phyloP scores from a whole-genome alignment of 2,113 vertebrate genomes.

The Alligator sinensis region DNA sequence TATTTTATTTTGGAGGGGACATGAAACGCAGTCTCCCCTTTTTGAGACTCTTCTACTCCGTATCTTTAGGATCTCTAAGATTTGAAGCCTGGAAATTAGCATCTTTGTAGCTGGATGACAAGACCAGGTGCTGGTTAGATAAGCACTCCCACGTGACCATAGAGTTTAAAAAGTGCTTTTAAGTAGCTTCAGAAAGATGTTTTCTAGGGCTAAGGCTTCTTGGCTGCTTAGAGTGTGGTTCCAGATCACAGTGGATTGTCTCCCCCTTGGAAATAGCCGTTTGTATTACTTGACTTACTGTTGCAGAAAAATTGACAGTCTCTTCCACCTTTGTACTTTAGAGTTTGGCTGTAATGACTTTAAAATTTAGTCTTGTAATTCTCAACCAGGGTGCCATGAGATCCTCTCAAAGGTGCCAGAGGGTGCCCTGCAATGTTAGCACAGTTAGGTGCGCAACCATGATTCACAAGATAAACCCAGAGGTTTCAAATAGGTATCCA shows the following conservation, averaged over 20 bases:
- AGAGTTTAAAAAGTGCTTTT: not conserved
- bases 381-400: no score
- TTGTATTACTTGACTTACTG: not conserved
- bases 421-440: no score
- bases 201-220: not conserved
- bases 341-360: no score
- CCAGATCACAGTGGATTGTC: not conserved
- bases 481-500: no score
- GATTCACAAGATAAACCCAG: no score
- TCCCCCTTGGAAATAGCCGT: not conserved
- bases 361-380: no score
- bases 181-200: not conserved
- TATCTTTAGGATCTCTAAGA: no score
- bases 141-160: not conserved
- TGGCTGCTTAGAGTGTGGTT: not conserved
- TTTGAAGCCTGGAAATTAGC: rapidly evolving
- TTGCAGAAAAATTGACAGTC: not conserved
- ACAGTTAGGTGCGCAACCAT: no score
- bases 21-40: not conserved
- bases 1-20: no score
- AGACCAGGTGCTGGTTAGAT: no score
- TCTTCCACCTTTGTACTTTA: not conserved
- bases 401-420: no score
- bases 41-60: not conserved
- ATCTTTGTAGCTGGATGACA: not conserved